Evolutionary conservation across 2,797 vertebrate species (phyloP), one percentile per base, ranked within the genome.

Genomic region (Thaleichthys pacificus): DNA sequence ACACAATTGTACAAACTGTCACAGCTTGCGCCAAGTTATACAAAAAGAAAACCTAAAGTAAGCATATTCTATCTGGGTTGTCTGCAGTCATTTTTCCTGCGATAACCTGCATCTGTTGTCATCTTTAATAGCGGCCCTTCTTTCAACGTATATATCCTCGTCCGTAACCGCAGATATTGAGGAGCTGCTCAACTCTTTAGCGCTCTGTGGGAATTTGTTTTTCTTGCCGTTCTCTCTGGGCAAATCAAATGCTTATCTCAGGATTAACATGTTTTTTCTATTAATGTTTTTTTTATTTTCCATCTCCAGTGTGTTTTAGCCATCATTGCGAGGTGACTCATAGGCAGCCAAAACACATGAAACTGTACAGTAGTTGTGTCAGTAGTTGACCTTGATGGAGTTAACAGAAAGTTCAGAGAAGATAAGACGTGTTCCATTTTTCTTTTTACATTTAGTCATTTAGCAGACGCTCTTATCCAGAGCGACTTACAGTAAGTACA

Each of bases 41-140:
- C 86, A 89, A 84, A 81, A 57, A 75, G 19, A 68, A 79, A 82
- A 77, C 67, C 77, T 69, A 62, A 79, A 83, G 80, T 84, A 84
- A 83, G 77, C 78, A 87, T 82, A 85, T 65, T 79, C 72, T 75
- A 70, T 78, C 62, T 74, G 76, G 69, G 70, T 81, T 72, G 78
- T 56, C 66, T 72, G 78, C 54, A n/a, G 75, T 75, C 67, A 56
- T 51, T 87, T 74, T 49, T 30, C 77, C 78, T 66, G 67, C 14
- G 38, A 82, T 77, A 86, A 77, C 81, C 51, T n/a, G 74, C 77
- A 77, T 70, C 65, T 74, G 82, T 77, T 80, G 80, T 72, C 70
- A 35, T 83, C 78, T 64, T 66, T 70, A 71, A 69, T 66, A 76
- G 76, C 72, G 69, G 76, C 69, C 72, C 62, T 15, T 72, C 69